Base-by-base conservation (phyloP, 2,888 invertebrate genomes). In the Apotomis turbidana region DNA sequence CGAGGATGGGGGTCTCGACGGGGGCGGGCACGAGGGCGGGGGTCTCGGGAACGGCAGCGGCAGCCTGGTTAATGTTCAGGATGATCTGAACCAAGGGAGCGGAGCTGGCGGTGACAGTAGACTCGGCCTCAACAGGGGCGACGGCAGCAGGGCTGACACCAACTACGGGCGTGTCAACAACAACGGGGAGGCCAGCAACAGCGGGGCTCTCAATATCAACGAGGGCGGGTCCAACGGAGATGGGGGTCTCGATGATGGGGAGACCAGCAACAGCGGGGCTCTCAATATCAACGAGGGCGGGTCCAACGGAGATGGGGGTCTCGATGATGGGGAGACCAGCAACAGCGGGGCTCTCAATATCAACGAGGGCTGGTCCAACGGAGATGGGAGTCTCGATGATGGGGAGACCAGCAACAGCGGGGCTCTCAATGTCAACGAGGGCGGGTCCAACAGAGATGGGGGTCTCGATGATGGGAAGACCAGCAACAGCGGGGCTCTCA, bases 11-110 rank as follows among this genome's bases (percentile, higher is more conserved):
- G 46, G 73, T 58, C 9, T 64, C 63, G 41, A 70, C 71, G 46
- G 72, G 73, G 58, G 70, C 57, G 38, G 66, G 75, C 13, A 76
- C 77, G 36, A 68, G 54, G n/a, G 55, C 78, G 9, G 78, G 77
- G 3, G 73, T n/a, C 13, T 79, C 76, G 0, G 68, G 72, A 52
- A 70, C 60, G 58, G 75, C 69, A 38, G 74, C 76, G 59, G 74
- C 59, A 59, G 73, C 75, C 57, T 70, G 61, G 76, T 84, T 81
- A 74, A 85, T 80, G 76, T 85, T 85, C 61, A 85, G 54, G 78
- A 84, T 83, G 73, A 85, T 83, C 75, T 85, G 83, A 61, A 86
- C 76, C 49, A 83, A 74, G 9, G 83, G 76, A 67, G 77, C 75
- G 5, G 68, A 75, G 10, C 77, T 66, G 38, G 76, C 59, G 59